Evolutionary conservation across 2,888 invertebrate species (phyloP), one percentile per base, ranked within the genome.

Genomic region (Eristalis arbustorum): DNA sequence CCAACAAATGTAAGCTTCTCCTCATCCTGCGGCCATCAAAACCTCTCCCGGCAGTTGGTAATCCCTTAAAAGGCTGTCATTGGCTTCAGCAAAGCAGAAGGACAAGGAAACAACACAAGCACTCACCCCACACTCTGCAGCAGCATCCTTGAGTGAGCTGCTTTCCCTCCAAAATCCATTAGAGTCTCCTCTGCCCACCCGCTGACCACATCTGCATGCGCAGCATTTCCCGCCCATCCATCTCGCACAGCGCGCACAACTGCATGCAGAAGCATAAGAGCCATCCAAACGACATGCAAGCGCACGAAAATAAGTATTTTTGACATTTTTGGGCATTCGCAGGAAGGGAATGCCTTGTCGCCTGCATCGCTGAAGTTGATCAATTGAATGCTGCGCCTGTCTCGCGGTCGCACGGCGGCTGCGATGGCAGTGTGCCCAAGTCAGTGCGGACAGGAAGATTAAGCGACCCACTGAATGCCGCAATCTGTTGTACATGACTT

Each of bases 341-440:
- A 31, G 56, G 11, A 25, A 25, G 63, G 59, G 34, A 59, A 78
- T 78, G 37, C 28, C 25, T 59, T 37, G 71, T 59, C 40, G 78
- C 71, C 61, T 76, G 57, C 59, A 59, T 34, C 68, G 62, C 18
- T 62, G 76, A 62, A 56, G 68, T 68, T 76, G 76, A 76, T 76
- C 76, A 76, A 76, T 76, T 68, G 68, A 68, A 62, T 37, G 62
- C 68, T 28, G 73, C 57, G 13, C 42, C 31, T 31, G 31, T 31
- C 31, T 31, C 8, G 31, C 28, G 57, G 5, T 40, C 25, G 40
- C 42, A 31, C 10, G 13, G 28, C 11, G n/a, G n/a, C n/a, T 22
- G 18, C 1, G 22, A 64, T 77, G 77, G 77, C 77, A 77, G 22
- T 42, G 69, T 77, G 77, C 77, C 77, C 77, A 64, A 64, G 37